phyloP scores from a whole-genome alignment of 2,113 vertebrate species.

The Lipophrys pholis region DNA sequence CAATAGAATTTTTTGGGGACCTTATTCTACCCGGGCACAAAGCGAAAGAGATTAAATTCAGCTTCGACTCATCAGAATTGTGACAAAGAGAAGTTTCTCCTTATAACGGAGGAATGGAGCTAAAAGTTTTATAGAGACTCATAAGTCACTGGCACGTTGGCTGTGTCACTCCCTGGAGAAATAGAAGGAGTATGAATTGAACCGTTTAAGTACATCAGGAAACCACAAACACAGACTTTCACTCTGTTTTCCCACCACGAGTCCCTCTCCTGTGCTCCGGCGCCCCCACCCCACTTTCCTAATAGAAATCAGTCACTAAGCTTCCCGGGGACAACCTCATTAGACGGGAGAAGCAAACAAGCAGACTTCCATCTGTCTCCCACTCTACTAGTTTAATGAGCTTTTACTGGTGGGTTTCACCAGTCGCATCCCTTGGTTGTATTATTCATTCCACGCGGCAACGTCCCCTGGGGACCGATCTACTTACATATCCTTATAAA shows the following conservation, averaged over 20 bases:
- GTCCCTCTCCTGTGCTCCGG: not conserved
- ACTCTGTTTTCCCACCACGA: not conserved
- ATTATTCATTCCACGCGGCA: constrained; percentile 23
- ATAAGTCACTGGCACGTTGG: constrained; percentile 12
- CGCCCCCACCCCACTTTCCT: constrained; percentile 1
- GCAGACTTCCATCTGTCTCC: constrained; percentile 66
- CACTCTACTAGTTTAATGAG: constrained; percentile 65
- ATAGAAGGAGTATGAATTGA: constrained; percentile 15
- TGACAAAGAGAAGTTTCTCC: constrained; percentile 29
- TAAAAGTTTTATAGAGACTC: constrained; percentile 14
- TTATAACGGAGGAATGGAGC: constrained; percentile 7
- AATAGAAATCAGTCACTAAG: constrained; percentile 55
- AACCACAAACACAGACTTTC: constrained; percentile 18
- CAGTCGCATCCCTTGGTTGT: constrained; percentile 11
- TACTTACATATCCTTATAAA: not conserved
- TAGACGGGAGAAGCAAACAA: constrained; percentile 48
- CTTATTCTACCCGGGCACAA: constrained; percentile 29
- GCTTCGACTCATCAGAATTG: constrained; percentile 21
- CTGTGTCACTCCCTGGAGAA: constrained; percentile 22
- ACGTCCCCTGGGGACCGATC: constrained; percentile 7
- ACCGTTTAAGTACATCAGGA: constrained; percentile 15
- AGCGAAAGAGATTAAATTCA: constrained; percentile 42
- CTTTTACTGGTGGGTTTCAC: constrained; percentile 56
- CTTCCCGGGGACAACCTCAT: constrained; percentile 64
- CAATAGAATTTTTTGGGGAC: constrained; percentile 51